Conservation (phyloP, 2,797 vertebrate genomes). For the Alca torda region DNA sequence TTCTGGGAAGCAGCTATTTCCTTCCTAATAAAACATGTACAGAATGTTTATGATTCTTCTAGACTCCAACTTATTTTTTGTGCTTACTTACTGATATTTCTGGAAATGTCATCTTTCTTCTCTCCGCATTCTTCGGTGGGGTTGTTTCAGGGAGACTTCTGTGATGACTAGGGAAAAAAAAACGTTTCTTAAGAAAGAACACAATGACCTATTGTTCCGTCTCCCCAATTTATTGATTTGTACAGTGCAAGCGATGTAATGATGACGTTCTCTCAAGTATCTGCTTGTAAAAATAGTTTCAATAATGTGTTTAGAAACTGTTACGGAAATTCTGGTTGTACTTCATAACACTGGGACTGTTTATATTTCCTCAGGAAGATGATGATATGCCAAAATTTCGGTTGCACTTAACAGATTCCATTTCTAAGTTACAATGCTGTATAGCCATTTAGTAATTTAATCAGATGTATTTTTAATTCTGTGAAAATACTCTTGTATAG, state of each 20-base stretch:
- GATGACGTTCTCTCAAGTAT: background rate
- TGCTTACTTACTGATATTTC: slow-evolving; percentile 78
- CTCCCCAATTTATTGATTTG: background rate
- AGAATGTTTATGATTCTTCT: slow-evolving; percentile 11
- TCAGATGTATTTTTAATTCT: background rate
- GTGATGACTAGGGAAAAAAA: slow-evolving; percentile 71
- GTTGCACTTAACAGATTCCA: background rate
- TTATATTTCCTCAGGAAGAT: slow-evolving; percentile 12
- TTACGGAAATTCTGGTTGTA: background rate
- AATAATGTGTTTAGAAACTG: background rate
- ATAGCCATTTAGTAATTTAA: background rate
- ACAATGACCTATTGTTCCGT: background rate
- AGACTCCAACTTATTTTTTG: background rate
- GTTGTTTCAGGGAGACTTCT: slow-evolving; percentile 78
- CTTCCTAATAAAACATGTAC: background rate
- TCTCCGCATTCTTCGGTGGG: slow-evolving; percentile 56
- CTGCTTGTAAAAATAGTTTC: slow-evolving; percentile 18
- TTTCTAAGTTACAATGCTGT: background rate
- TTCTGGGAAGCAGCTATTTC: slow-evolving; percentile 5
- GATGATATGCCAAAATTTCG: background rate
- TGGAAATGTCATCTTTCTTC: slow-evolving; percentile 55
- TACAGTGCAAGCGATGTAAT: background rate
- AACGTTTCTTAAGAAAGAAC: background rate
- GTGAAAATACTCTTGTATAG: background rate
- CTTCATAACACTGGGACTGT: background rate